A percentile compares a stretch with the other conserved stretches of the same genome.
Evolutionary conservation across 2,888 invertebrate species (phyloP).

Genomic region (Ophion costatus): DNA sequence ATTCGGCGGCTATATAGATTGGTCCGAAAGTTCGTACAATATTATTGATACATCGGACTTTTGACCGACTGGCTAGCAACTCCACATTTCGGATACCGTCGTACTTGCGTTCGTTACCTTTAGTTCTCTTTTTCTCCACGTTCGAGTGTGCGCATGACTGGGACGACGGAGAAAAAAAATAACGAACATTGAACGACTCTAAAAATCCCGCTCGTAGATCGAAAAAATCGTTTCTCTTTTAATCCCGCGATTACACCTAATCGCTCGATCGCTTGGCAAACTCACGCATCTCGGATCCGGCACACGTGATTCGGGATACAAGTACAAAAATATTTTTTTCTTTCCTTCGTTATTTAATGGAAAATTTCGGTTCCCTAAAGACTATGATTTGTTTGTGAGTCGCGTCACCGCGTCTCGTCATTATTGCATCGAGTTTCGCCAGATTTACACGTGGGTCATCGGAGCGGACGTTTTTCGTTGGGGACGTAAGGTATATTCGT

Average conservation of each 20-base stretch:
- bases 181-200: constrained; percentile 64
- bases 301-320: constrained; percentile 38
- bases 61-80: constrained; percentile 36
- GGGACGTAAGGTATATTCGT: constrained; percentile 40
- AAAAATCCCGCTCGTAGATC: constrained; percentile 53
- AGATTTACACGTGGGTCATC: not conserved
- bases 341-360: constrained; percentile 63
- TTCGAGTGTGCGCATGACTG: constrained; percentile 2
- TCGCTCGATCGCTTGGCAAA: constrained; percentile 50
- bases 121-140: constrained; percentile 5
- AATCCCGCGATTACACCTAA: constrained; percentile 49
- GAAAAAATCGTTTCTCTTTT: constrained; percentile 27
- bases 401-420: constrained; percentile 32
- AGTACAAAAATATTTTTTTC: constrained; percentile 63
- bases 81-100: constrained; percentile 33
- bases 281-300: constrained; percentile 60
- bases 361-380: constrained; percentile 50
- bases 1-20: constrained; percentile 72
- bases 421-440: constrained; percentile 43
- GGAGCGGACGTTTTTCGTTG: not conserved
- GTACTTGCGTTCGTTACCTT: not conserved
- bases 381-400: constrained; percentile 34
- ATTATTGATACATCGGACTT: constrained; percentile 49
- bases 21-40: constrained; percentile 72
- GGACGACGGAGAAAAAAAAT: constrained; percentile 21